Evolutionary conservation across 2,888 invertebrate species (phyloP).

Genomic region (Chrysolina oricalcia): DNA sequence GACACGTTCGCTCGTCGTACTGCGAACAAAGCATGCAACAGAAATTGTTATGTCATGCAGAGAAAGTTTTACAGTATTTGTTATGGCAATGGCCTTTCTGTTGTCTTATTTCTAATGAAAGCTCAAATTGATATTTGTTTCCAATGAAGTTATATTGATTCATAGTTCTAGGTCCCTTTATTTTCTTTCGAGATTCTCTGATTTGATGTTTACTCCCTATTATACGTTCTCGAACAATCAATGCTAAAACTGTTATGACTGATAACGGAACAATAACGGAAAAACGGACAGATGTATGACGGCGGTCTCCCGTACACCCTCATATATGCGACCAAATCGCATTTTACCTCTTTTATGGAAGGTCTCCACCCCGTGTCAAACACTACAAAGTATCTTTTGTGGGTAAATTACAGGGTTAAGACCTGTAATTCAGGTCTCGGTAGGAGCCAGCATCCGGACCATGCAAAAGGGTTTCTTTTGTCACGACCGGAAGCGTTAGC

Average conservation of each 20-base stretch:
- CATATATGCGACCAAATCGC: conserved; percentile 32
- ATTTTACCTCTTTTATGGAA: conserved; percentile 64
- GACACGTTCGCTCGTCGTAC: no score
- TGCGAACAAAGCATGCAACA: no score
- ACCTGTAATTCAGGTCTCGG: conserved; percentile 69
- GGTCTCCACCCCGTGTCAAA: conserved; percentile 65
- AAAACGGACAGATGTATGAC: conserved; percentile 19
- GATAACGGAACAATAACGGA: conserved; percentile 9
- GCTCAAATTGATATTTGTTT: no score
- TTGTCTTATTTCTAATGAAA: no score
- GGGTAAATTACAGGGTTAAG: conserved; percentile 70
- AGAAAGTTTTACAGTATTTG: no score
- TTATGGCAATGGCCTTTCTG: no score
- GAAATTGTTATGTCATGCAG: no score
- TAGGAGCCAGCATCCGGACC: conserved; percentile 68
- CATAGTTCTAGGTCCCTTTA: no score
- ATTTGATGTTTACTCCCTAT: no score
- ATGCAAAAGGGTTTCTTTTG: conserved; percentile 68
- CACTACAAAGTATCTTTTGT: conserved; percentile 67
- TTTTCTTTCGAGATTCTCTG: no score
- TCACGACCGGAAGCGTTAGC: conserved; percentile 69
- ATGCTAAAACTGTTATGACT: not conserved
- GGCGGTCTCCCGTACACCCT: not conserved
- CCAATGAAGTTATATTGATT: no score
- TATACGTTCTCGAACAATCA: not conserved